phyloP scores from a whole-genome alignment of 2,888 invertebrate genomes.

The Leptinotarsa rubiginosa region DNA sequence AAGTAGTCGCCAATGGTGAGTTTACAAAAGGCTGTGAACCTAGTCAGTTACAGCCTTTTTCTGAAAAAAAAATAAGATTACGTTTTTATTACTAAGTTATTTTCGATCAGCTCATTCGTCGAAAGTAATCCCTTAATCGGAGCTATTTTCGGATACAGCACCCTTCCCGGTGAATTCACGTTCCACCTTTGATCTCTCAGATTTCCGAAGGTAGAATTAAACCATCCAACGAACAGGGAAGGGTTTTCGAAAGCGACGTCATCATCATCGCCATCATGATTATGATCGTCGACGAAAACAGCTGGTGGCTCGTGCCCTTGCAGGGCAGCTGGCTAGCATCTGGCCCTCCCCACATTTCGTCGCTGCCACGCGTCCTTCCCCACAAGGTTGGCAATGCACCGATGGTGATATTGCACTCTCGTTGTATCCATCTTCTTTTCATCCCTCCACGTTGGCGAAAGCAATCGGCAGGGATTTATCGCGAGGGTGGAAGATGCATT shows the following conservation, averaged over 20 bases:
- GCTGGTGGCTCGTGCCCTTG: slow-evolving; percentile 38
- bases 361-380: slow-evolving; percentile 40
- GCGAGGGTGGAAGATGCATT: slow-evolving; percentile 13
- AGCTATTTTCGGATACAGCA: not conserved
- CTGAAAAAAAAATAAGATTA: too few relatives aligned
- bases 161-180: not conserved
- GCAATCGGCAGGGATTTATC: slow-evolving; percentile 9
- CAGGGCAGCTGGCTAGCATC: slow-evolving; percentile 42
- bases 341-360: slow-evolving; percentile 35
- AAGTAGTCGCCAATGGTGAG: too few relatives aligned
- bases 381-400: slow-evolving; percentile 16
- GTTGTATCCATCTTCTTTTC: not conserved
- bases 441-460: slow-evolving; percentile 5
- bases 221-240: not conserved
- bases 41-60: too few relatives aligned
- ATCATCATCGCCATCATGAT: slow-evolving; percentile 4
- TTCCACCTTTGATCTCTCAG: not conserved
- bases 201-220: not conserved
- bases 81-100: too few relatives aligned
- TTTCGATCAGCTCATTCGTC: too few relatives aligned
- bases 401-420: slow-evolving; percentile 12
- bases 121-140: too few relatives aligned
- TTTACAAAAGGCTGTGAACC: too few relatives aligned
- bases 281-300: slow-evolving; percentile 21
- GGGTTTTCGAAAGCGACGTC: slow-evolving; percentile 4